phyloP scores from a whole-genome alignment of 1,140 invertebrate species.

The Diabrotica undecimpunctata region DNA sequence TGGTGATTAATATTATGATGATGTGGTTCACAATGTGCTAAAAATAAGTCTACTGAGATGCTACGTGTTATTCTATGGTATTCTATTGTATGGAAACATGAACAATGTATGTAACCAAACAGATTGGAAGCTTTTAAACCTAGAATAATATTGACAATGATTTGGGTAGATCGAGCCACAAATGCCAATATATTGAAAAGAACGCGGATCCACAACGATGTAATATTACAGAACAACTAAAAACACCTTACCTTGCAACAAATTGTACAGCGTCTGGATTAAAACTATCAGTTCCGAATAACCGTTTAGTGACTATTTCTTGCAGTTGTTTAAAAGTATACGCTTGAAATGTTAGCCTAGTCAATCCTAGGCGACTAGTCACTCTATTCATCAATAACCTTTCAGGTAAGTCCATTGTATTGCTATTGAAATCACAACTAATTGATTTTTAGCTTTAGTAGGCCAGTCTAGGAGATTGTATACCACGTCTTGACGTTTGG shows the following conservation, averaged over 20 bases:
- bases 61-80: too few species aligned
- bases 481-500: slow-evolving; percentile 89
- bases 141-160: too few species aligned
- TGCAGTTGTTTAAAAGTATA: slow-evolving; percentile 89
- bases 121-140: too few species aligned
- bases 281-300: slow-evolving; percentile 64
- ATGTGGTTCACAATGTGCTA: too few species aligned
- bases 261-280: slow-evolving; percentile 84
- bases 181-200: too few species aligned
- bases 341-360: slow-evolving; percentile 89
- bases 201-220: too few species aligned
- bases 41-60: too few species aligned
- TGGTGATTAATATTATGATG: too few species aligned
- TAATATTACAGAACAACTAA: too few species aligned
- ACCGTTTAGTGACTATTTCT: slow-evolving; percentile 68
- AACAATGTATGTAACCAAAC: too few species aligned
- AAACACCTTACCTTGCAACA: slow-evolving; percentile 67
- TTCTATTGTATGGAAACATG: too few species aligned
- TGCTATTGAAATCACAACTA: slow-evolving; percentile 96
- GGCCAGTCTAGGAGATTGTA: slow-evolving; percentile 98
- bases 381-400: slow-evolving; percentile 70
- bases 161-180: too few species aligned
- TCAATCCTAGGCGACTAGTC: slow-evolving; percentile 75
- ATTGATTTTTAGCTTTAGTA: slow-evolving; percentile 65
- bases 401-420: slow-evolving; percentile 98